Evolutionary conservation across 2,888 invertebrate genomes (phyloP).

Genomic region (Diploptera punctata): DNA sequence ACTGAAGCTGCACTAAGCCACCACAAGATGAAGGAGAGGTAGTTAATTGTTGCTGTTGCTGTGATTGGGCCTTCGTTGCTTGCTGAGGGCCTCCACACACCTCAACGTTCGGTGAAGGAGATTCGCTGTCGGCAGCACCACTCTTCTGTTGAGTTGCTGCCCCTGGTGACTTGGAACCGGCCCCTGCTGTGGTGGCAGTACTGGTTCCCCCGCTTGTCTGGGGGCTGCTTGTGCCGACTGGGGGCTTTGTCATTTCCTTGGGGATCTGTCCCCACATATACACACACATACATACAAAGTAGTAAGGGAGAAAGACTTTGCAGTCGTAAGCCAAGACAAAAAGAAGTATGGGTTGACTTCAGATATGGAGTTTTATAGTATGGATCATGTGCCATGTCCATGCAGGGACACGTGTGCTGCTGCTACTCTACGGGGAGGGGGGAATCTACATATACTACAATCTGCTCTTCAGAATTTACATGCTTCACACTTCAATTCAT

Average conservation of each 20-base stretch:
- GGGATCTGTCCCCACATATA: conserved; percentile 58
- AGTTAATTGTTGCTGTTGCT: conserved; percentile 30
- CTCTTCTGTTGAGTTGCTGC: background rate
- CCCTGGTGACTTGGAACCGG: background rate
- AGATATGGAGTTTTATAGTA: conserved; percentile 21
- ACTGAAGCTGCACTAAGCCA: conserved; percentile 24
- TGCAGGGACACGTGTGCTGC: no score
- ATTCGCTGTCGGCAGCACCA: conserved; percentile 2
- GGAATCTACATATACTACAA: no score
- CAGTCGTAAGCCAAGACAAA: conserved; percentile 22
- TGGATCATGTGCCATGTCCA: no score
- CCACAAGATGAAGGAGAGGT: conserved; percentile 35
- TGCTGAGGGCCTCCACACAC: conserved; percentile 31
- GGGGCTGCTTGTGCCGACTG: conserved; percentile 47
- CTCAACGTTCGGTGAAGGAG: conserved; percentile 28
- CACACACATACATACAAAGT: conserved; percentile 37
- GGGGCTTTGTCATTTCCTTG: conserved; percentile 62
- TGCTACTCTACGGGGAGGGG: no score
- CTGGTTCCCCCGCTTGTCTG: conserved; percentile 46
- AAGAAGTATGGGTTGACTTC: background rate
- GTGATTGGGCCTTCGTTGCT: conserved; percentile 22
- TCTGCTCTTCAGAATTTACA: no score
- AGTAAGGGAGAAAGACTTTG: conserved; percentile 10
- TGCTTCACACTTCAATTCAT: no score
- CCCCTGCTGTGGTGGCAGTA: background rate